A percentile compares a stretch with the other conserved stretches of the same genome.
Conservation (phyloP, 1,140 invertebrate species). For the Leguminivora glycinivorella region DNA sequence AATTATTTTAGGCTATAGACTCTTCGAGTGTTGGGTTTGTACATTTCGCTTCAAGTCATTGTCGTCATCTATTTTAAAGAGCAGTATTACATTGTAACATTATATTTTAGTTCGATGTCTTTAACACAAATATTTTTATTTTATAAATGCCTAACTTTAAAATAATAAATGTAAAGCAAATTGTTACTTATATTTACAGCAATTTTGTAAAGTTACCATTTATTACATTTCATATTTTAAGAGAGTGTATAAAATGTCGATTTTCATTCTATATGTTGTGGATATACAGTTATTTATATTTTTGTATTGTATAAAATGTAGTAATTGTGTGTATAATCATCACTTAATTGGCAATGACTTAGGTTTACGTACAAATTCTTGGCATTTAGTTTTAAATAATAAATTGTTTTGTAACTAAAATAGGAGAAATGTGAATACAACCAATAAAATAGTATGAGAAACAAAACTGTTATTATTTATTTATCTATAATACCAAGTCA, state of each 20-base stretch:
- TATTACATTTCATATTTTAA: conserved; percentile 15
- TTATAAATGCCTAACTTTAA: conserved; percentile 6
- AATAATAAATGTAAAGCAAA: background rate
- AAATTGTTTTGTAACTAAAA: conserved; percentile 75
- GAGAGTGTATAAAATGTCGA: conserved; percentile 16
- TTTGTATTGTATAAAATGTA: conserved; percentile 23
- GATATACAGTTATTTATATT: conserved; percentile 27
- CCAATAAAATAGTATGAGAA: conserved; percentile 68
- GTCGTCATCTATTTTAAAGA: conserved; percentile 44
- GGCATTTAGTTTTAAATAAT: conserved; percentile 61
- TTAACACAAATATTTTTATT: background rate
- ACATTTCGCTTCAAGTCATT: conserved; percentile 70
- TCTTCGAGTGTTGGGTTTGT: conserved; percentile 66
- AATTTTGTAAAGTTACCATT: conserved; percentile 38
- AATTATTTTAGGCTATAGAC: conserved; percentile 65
- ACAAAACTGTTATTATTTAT: conserved; percentile 1
- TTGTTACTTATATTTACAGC: background rate
- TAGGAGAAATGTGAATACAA: conserved; percentile 74
- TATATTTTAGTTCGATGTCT: background rate
- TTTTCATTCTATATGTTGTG: conserved; percentile 22
- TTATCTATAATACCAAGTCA: too few species aligned
- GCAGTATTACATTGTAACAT: background rate
- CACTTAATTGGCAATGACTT: conserved; percentile 62
- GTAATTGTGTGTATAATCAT: conserved; percentile 23
- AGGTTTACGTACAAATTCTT: conserved; percentile 67